These are phyloP conservation scores for Ctenoplectra terminalis DNA, from an alignment of 1,140 invertebrate genomes.

Conservation along the genomic window DNA sequence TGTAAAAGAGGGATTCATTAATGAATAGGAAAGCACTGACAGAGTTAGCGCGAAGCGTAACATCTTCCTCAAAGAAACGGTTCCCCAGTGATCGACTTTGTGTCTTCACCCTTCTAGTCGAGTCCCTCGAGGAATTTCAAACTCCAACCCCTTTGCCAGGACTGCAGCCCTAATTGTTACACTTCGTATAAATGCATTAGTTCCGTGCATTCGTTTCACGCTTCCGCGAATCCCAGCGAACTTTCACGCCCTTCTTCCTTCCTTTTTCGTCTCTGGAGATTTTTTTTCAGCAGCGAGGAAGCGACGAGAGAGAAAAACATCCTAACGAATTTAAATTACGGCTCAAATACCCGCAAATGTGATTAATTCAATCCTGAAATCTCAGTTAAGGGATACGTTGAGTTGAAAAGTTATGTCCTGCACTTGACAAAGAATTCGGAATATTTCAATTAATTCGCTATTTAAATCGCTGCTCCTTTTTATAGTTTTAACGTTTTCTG, in stretches of 20 bases:
- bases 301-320: constrained; percentile 23
- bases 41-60: background rate
- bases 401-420: background rate
- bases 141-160: constrained; percentile 39
- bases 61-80: constrained; percentile 45
- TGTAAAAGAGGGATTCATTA: constrained; percentile 17
- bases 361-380: constrained; percentile 53
- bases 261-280: constrained; percentile 53
- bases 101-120: constrained; percentile 27
- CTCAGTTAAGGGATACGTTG: background rate
- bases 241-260: constrained; percentile 56
- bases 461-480: background rate
- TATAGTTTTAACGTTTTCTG: background rate
- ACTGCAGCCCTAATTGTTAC: constrained; percentile 78
- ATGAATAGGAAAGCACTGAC: background rate
- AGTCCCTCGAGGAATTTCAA: constrained; percentile 19
- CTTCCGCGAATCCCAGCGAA: constrained; percentile 67
- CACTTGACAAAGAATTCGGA: background rate
- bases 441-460: background rate
- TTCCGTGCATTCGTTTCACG: constrained; percentile 79
- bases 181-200: constrained; percentile 82
- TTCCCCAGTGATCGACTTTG: constrained; percentile 27
- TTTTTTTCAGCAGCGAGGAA: constrained; percentile 30
- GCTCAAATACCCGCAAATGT: constrained; percentile 38
- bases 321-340: constrained; percentile 59